These are phyloP conservation scores for Aphelenchoides bicaudatus DNA, from an alignment of 2,888 invertebrate species.

Conservation along the genomic window DNA sequence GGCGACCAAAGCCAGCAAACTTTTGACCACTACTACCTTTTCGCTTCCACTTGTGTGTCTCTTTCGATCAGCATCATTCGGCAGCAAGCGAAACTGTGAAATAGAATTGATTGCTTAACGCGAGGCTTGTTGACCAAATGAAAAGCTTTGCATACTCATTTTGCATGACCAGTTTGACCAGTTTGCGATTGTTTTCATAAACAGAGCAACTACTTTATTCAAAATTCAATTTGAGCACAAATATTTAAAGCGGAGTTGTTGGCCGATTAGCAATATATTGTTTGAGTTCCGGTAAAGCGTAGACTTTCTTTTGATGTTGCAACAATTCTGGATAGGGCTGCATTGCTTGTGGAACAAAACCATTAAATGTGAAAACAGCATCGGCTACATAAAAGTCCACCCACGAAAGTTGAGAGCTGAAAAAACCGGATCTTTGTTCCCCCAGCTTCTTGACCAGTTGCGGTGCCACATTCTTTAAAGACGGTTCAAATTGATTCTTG, in stretches of 20 bases:
- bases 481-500: conserved; percentile 18
- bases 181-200: too few species aligned
- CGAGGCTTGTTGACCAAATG: too few species aligned
- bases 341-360: background rate
- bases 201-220: too few species aligned
- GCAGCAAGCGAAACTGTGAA: too few species aligned
- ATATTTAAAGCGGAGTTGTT: background rate
- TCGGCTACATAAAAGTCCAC: conserved; percentile 22
- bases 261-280: conserved; percentile 1
- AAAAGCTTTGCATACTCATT: too few species aligned
- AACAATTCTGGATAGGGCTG: background rate
- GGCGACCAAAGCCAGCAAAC: too few species aligned
- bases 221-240: too few species aligned
- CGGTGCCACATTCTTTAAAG: conserved; percentile 16
- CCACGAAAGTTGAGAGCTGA: conserved; percentile 13
- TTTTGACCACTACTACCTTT: too few species aligned
- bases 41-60: too few species aligned
- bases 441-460: conserved; percentile 9
- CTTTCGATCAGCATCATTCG: too few species aligned
- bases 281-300: conserved; percentile 7
- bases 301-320: background rate
- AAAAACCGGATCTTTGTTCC: conserved; percentile 17
- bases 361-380: background rate
- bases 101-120: too few species aligned
- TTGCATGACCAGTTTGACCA: too few species aligned